Conservation (phyloP, 2,113 vertebrate genomes). For the Chlamydotis undulata region DNA sequence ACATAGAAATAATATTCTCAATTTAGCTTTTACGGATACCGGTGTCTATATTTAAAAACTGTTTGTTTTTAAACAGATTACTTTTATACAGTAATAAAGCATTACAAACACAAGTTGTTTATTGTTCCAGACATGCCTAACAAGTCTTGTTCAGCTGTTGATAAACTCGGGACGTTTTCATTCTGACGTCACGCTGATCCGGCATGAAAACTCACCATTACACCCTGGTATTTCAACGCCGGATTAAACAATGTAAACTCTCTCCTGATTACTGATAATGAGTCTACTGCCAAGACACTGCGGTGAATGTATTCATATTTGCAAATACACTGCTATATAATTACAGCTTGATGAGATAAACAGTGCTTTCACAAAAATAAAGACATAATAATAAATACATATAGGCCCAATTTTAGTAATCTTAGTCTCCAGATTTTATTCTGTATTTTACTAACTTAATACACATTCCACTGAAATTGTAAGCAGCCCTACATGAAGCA, state of each 20-base stretch:
- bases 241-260: neutral
- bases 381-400: neutral
- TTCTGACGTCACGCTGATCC: neutral
- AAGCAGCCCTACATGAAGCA: neutral
- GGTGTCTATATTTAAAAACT: fast-evolving
- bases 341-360: neutral
- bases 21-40: neutral
- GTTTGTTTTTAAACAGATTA: neutral
- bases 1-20: neutral
- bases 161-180: neutral
- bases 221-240: neutral
- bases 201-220: neutral
- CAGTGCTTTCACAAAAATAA: neutral
- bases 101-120: neutral
- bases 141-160: neutral
- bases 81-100: neutral
- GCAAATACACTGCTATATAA: neutral
- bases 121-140: neutral
- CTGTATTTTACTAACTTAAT: neutral
- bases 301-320: neutral
- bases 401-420: neutral
- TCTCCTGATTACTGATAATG: neutral
- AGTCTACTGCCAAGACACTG: neutral
- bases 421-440: neutral
- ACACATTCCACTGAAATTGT: neutral